These are phyloP conservation scores for Tetranychus piercei DNA, from an alignment of 2,888 invertebrate genomes.

Conservation along the genomic window DNA sequence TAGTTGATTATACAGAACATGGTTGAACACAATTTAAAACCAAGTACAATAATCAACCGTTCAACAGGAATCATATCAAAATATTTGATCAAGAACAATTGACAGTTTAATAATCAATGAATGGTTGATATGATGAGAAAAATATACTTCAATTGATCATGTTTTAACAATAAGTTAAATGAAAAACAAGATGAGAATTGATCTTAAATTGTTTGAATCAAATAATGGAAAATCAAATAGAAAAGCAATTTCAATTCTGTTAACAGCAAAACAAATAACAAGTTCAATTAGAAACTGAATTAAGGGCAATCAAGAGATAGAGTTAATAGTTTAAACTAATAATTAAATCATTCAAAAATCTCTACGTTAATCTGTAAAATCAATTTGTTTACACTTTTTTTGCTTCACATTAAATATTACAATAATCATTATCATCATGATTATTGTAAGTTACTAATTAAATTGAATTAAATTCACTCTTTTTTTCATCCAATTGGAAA, in stretches of 20 bases:
- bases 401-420: too few relatives aligned
- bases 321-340: background rate
- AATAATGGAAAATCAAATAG: too few relatives aligned
- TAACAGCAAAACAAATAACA: background rate
- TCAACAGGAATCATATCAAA: background rate
- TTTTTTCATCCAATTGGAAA: too few relatives aligned
- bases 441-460: too few relatives aligned
- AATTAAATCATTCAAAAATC: too few relatives aligned
- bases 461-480: too few relatives aligned
- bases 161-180: background rate
- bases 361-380: too few relatives aligned
- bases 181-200: background rate
- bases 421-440: too few relatives aligned
- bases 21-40: too few relatives aligned
- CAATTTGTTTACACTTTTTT: too few relatives aligned
- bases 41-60: too few relatives aligned
- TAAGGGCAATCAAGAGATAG: background rate
- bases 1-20: too few relatives aligned
- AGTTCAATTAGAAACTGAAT: background rate
- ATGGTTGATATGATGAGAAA: background rate
- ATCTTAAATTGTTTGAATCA: background rate
- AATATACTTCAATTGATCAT: background rate
- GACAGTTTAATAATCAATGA: background rate
- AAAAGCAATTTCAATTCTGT: background rate
- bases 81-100: background rate